Conservation (phyloP, 2,113 vertebrate species). For the Indicator maculatus region DNA sequence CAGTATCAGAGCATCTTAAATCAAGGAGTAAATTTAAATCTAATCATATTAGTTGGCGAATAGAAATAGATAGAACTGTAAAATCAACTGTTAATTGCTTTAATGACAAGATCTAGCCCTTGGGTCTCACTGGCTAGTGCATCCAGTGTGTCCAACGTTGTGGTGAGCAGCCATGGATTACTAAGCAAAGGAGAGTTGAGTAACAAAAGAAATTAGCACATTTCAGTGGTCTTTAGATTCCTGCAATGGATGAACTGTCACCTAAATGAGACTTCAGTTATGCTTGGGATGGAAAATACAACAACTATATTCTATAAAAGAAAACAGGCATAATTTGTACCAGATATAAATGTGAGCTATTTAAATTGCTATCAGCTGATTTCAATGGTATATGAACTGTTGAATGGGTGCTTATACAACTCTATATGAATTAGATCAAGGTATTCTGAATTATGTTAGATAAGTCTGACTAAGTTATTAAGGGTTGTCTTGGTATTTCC, state of each 20-base stretch:
- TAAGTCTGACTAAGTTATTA: neutral
- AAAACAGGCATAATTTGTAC: neutral
- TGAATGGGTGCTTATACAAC: neutral
- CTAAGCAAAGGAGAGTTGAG: neutral
- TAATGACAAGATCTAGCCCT: neutral
- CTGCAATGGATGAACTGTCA: neutral
- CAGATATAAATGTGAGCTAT: neutral
- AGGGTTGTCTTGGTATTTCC: accelerated
- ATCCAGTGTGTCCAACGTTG: neutral
- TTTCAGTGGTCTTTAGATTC: neutral
- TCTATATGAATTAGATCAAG: neutral
- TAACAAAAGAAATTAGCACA: neutral
- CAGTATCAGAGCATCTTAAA: neutral
- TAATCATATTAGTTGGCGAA: neutral
- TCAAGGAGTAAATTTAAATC: neutral
- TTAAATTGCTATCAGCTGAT: neutral
- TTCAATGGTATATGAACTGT: neutral
- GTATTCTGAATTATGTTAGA: neutral
- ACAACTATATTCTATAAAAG: neutral
- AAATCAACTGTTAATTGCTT: neutral
- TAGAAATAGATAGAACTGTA: neutral
- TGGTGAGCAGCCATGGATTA: neutral
- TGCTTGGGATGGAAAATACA: neutral
- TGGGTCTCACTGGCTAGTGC: neutral
- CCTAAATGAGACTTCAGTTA: neutral